phyloP scores from a whole-genome alignment of 1,140 invertebrate genomes.

The Neodiprion pinetum region DNA sequence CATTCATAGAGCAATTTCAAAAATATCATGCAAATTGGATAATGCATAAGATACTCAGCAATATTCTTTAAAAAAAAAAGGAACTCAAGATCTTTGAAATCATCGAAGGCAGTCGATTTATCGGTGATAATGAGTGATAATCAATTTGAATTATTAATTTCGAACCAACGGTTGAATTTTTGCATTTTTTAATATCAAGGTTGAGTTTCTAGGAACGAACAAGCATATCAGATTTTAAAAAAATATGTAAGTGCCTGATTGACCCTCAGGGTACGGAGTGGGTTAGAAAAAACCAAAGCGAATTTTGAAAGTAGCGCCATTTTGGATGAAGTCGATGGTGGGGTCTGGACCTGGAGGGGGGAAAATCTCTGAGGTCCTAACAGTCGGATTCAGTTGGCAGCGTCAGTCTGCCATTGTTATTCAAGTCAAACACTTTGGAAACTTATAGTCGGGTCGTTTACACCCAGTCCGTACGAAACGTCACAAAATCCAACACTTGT shows the following conservation, averaged over 20 bases:
- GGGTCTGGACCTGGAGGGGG: conserved; percentile 2
- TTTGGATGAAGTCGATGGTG: background rate
- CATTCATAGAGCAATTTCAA: too few relatives aligned
- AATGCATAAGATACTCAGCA: too few relatives aligned
- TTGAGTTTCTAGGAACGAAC: too few relatives aligned
- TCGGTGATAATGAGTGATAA: too few relatives aligned
- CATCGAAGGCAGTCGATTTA: too few relatives aligned
- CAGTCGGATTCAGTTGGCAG: background rate
- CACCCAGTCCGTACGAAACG: background rate
- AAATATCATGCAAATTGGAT: too few relatives aligned
- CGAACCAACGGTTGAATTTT: too few relatives aligned
- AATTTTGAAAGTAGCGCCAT: background rate
- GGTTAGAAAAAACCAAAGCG: background rate
- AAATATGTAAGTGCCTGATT: background rate
- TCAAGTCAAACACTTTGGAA: background rate
- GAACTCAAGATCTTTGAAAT: too few relatives aligned
- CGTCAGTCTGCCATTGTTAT: background rate
- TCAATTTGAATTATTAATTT: too few relatives aligned
- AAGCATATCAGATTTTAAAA: too few relatives aligned
- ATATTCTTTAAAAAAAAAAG: too few relatives aligned
- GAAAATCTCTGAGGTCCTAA: background rate
- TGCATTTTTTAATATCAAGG: too few relatives aligned
- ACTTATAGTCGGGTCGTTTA: background rate
- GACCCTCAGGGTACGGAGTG: background rate
- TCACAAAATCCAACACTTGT: background rate